phyloP scores from a whole-genome alignment of 2,888 invertebrate genomes.

The Acrobasis repandana region DNA sequence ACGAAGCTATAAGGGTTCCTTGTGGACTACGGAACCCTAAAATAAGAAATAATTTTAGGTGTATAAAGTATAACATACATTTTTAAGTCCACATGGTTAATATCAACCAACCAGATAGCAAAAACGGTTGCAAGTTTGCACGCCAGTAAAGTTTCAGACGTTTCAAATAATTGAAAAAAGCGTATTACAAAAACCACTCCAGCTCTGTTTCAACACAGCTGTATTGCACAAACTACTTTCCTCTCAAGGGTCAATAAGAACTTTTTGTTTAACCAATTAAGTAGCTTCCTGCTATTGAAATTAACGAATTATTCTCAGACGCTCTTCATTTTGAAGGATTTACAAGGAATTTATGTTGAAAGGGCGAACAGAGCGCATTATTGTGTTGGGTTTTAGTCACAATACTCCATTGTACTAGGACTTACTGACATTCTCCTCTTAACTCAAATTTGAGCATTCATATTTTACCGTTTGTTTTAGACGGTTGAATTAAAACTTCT shows the following conservation, averaged over 20 bases:
- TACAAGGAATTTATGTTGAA: slow-evolving; percentile 64
- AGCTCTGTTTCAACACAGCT: slow-evolving; percentile 28
- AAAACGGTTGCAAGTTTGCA: slow-evolving; percentile 12
- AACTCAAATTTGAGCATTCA: slow-evolving; percentile 15
- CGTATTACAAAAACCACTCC: slow-evolving; percentile 1
- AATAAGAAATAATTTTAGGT: no score
- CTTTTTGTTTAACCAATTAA: slow-evolving; percentile 69
- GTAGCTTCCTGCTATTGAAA: slow-evolving; percentile 58
- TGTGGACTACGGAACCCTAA: no score
- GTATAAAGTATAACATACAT: no score
- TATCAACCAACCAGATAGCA: neutral
- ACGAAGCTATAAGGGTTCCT: no score
- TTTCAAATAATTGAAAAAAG: slow-evolving; percentile 2
- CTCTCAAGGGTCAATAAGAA: slow-evolving; percentile 28
- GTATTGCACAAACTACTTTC: slow-evolving; percentile 27
- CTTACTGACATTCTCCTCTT: slow-evolving; percentile 53
- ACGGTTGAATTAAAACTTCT: slow-evolving; percentile 11
- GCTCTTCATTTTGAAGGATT: slow-evolving; percentile 64
- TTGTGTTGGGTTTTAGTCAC: slow-evolving; percentile 63
- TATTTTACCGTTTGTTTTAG: slow-evolving; percentile 19
- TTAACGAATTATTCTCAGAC: slow-evolving; percentile 64
- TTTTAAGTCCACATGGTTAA: neutral
- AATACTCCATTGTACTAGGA: slow-evolving; percentile 67
- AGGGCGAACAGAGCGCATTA: slow-evolving; percentile 56
- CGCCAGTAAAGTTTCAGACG: neutral